Percentiles rank a stretch among this genome's conserved stretches.
These are phyloP conservation scores for Mola mola DNA, from an alignment of 2,113 vertebrate genomes.

Conservation along the genomic window DNA sequence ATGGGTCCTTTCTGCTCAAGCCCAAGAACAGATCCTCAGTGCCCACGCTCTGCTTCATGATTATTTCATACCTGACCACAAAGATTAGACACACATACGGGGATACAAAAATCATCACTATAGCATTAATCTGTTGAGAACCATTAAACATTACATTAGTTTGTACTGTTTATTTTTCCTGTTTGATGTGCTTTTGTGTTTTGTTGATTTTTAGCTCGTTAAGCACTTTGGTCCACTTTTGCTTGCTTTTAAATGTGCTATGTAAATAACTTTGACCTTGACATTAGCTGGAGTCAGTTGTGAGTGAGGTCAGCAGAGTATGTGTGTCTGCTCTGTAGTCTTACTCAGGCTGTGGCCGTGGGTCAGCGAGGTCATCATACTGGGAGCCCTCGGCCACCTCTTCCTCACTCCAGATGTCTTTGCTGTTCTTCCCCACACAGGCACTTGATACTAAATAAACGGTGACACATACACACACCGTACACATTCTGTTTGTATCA, in stretches of 20 bases:
- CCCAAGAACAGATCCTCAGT: constrained; percentile 93
- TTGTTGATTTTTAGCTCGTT: too few species aligned
- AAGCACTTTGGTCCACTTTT: too few species aligned
- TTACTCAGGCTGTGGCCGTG: constrained; percentile 91
- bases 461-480: neutral
- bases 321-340: too few species aligned
- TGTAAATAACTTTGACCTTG: too few species aligned
- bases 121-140: neutral
- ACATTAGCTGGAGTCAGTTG: too few species aligned
- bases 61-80: constrained; percentile 86
- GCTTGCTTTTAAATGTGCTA: too few species aligned
- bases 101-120: neutral
- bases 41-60: constrained; percentile 90
- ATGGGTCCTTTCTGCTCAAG: constrained; percentile 87
- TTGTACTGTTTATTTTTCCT: too few species aligned
- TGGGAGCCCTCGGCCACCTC: constrained; percentile 88
- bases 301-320: too few species aligned
- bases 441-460: constrained; percentile 40
- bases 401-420: constrained; percentile 89
- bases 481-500: neutral
- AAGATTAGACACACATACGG: neutral
- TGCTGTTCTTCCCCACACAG: constrained; percentile 67
- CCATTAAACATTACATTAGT: neutral
- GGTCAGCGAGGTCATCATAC: constrained; percentile 86
- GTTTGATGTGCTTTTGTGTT: too few species aligned